Base-by-base conservation (phyloP, 1,140 invertebrate genomes). In the Linepithema humile region DNA sequence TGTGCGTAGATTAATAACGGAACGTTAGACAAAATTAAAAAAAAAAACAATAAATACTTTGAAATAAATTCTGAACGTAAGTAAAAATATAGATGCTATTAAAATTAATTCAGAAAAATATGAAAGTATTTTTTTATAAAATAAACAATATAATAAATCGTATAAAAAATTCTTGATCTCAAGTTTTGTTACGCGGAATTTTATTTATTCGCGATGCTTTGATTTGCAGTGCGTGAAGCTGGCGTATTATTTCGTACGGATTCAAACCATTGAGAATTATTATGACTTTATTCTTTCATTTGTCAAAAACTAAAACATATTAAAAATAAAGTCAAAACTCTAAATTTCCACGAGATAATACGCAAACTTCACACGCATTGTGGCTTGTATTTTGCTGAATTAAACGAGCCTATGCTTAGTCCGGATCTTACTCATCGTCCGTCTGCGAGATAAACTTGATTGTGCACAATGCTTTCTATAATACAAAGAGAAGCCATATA, bases 391-490 rank as follows among this genome's bases (percentile, higher is more conserved):
- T n/a, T 17, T 15, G 3, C 3, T 2, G 9, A 40, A 53, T 53
- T 9, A 9, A 38, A 26, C 69, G 20, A 72, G 6, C 55, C 6
- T 57, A 57, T 57, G 57, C 5, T 59, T 10, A n/a, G 38, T 23
- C 55, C 38, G 53, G 72, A 74, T 74, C 26, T 74, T 74, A 59
- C 38, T 74, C 53, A 43, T 59, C 26, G 9, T 38, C 23, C 23
- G 10, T 57, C 9, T 29, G 23, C 0, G 17, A 60, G 17, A 74
- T 59, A 74, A 59, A 74, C 26, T 59, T 23, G 20, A n/a, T 74
- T 43, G 20, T 62, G 12, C 7, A 17, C 10, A 35, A 50, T 45
- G 48, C 6, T 6, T 35, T 35, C 26, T 15, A 32, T 35, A 7
- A 48, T 32, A 40, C 12, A 35, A 1, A 75, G 12, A n/a, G 48